Evolutionary conservation across 2,888 invertebrate genomes (phyloP).

Genomic region (Drosophila mimica): DNA sequence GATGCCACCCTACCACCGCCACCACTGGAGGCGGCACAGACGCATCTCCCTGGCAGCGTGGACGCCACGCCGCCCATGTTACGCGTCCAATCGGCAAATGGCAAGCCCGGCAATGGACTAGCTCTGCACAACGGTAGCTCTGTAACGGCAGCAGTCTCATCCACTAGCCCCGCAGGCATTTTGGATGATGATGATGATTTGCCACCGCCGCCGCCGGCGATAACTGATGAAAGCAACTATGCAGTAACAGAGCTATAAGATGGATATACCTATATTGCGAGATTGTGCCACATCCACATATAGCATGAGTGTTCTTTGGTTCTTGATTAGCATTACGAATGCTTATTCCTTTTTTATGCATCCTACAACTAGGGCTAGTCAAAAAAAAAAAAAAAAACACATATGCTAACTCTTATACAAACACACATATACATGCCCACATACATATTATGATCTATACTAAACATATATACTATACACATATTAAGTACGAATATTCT

Average conservation of each 20-base stretch:
- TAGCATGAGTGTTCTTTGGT: conserved; percentile 42
- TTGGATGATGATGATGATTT: conserved; percentile 82
- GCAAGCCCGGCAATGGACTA: conserved; percentile 59
- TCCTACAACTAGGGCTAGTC: conserved; percentile 41
- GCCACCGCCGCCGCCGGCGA: conserved; percentile 83
- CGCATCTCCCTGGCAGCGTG: conserved; percentile 31
- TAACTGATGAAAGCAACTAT: conserved; percentile 85
- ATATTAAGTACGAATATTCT: conserved; percentile 57
- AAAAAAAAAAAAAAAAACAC: conserved; percentile 11
- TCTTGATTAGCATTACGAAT: conserved; percentile 35
- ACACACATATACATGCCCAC: conserved; percentile 5
- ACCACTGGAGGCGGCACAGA: conserved; percentile 68
- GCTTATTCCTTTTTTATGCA: conserved; percentile 29
- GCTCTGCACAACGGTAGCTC: conserved; percentile 64
- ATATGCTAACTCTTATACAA: conserved; percentile 10
- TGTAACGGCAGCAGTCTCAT: conserved; percentile 5
- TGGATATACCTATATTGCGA: neutral
- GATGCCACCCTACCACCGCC: conserved; percentile 81
- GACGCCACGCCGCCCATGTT: conserved; percentile 61
- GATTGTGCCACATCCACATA: conserved; percentile 4
- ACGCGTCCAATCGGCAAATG: conserved; percentile 63
- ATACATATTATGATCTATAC: conserved; percentile 15
- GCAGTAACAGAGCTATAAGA: conserved; percentile 85
- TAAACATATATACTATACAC: conserved; percentile 32
- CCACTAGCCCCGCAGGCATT: conserved; percentile 9